Evolutionary conservation across 2,888 invertebrate genomes (phyloP).

Genomic region (Thera britannica): DNA sequence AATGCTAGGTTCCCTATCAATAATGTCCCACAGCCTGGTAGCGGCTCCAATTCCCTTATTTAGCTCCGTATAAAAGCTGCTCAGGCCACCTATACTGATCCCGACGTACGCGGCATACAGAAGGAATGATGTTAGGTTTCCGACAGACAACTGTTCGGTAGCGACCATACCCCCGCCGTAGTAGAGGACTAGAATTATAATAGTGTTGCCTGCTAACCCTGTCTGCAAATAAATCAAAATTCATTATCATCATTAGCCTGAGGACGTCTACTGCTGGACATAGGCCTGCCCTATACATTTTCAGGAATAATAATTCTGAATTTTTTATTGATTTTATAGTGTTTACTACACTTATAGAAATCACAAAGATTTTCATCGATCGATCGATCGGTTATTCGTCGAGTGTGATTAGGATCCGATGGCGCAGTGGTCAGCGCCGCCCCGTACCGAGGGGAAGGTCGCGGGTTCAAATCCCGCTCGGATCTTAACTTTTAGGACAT

Average conservation of each 20-base stretch:
- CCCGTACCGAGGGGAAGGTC: no score
- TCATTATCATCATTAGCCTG: not conserved
- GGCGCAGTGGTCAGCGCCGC: no score
- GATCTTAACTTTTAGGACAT: no score
- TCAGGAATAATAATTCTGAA: no score
- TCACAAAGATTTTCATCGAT: no score
- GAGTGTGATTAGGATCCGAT: no score
- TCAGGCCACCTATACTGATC: slow-evolving; percentile 94
- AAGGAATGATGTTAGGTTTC: slow-evolving; percentile 96
- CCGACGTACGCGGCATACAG: slow-evolving; percentile 97
- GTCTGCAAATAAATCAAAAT: slow-evolving; percentile 78
- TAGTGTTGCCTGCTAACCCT: slow-evolving; percentile 94
- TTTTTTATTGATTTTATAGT: no score
- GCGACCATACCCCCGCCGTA: slow-evolving; percentile 96
- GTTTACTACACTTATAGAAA: no score
- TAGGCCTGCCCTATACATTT: no score
- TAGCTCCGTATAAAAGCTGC: slow-evolving; percentile 96
- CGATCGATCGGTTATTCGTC: no score
- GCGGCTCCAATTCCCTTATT: slow-evolving; percentile 97
- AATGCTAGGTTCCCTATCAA: slow-evolving; percentile 92
- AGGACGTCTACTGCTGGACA: no score
- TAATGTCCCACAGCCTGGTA: slow-evolving; percentile 94
- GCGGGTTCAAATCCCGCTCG: no score
- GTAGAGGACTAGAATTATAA: slow-evolving; percentile 95
- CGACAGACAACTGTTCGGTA: slow-evolving; percentile 90